phyloP scores from a whole-genome alignment of 2,888 invertebrate species.

The Archips crataeganus region DNA sequence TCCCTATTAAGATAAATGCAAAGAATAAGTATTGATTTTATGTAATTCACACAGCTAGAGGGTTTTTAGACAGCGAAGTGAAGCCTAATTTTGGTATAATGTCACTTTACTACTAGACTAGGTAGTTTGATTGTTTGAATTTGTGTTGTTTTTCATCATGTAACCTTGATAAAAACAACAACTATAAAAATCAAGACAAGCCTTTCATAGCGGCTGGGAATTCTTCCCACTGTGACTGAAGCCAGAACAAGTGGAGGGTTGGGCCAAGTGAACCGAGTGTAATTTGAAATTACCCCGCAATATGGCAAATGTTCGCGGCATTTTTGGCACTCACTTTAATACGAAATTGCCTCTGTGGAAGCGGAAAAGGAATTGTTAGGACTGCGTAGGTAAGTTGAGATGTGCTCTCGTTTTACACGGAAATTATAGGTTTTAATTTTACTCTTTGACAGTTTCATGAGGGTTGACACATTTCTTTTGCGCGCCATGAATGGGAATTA shows the following conservation, averaged over 20 bases:
- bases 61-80: too few relatives aligned
- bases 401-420: slow-evolving; percentile 29
- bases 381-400: slow-evolving; percentile 37
- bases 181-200: neutral
- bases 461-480: slow-evolving; percentile 23
- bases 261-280: slow-evolving; percentile 61
- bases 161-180: neutral
- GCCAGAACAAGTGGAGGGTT: slow-evolving; percentile 48
- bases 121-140: too few relatives aligned
- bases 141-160: neutral
- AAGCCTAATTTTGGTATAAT: too few relatives aligned
- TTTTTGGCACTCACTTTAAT: slow-evolving; percentile 65
- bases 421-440: slow-evolving; percentile 39
- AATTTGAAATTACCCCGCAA: slow-evolving; percentile 71
- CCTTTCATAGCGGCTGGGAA: slow-evolving; percentile 10
- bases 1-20: too few relatives aligned
- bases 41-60: too few relatives aligned
- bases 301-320: slow-evolving; percentile 52
- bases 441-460: slow-evolving; percentile 36
- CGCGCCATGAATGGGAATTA: slow-evolving; percentile 15
- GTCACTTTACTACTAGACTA: too few relatives aligned
- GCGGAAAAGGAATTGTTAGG: slow-evolving; percentile 43
- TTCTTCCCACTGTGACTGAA: slow-evolving; percentile 38
- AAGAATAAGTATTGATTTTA: too few relatives aligned
- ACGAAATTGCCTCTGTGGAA: slow-evolving; percentile 57